Evolutionary conservation across 2,888 invertebrate genomes (phyloP).

Genomic region (Hetaerina titia): DNA sequence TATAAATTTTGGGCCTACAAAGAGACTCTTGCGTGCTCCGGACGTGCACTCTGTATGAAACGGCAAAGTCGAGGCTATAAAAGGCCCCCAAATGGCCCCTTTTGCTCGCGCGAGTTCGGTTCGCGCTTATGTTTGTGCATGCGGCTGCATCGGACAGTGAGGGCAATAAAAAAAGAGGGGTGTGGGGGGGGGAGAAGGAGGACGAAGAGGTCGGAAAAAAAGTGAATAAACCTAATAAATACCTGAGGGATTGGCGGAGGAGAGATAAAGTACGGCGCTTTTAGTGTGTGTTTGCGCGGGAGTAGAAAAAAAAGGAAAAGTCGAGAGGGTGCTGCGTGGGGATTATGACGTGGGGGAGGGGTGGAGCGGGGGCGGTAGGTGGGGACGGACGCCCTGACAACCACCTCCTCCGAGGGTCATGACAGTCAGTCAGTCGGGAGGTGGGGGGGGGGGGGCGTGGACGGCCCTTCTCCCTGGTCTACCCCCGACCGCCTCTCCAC

Average conservation of each 20-base stretch:
- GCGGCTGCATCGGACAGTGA: conserved; percentile 28
- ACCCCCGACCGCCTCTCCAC: neutral
- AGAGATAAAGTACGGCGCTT: neutral
- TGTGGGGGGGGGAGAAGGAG: neutral
- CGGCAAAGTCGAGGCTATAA: neutral
- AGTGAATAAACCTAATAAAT: neutral
- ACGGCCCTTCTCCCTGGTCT: too few species aligned
- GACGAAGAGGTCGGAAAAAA: neutral
- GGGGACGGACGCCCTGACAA: neutral
- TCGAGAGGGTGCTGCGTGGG: neutral
- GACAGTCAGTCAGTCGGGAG: neutral
- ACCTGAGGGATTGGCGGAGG: neutral
- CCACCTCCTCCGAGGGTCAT: neutral
- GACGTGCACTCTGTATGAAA: conserved; percentile 25
- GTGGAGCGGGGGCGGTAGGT: neutral
- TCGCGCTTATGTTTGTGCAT: conserved; percentile 11
- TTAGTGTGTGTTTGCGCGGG: neutral
- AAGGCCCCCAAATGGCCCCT: conserved; percentile 31
- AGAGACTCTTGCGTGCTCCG: conserved; percentile 26
- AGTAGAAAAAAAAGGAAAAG: neutral
- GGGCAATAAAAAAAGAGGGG: neutral
- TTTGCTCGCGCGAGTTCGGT: neutral
- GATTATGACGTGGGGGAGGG: neutral
- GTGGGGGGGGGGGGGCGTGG: too few species aligned
- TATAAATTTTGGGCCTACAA: conserved; percentile 10